Base-by-base conservation (phyloP, 2,888 invertebrate genomes). In the Zeuzera pyrina region DNA sequence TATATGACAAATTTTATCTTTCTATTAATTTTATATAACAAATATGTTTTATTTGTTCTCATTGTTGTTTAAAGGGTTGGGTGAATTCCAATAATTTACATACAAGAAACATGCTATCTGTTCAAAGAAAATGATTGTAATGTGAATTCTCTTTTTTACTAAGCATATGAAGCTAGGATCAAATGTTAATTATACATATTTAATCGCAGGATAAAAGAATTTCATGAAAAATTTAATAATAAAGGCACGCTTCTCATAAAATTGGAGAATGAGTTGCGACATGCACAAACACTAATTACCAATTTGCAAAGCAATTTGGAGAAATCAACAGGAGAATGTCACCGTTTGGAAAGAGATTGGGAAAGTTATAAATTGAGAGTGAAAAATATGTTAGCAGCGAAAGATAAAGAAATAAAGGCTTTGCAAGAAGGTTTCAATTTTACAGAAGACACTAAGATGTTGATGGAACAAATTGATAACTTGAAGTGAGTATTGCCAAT, bases 321-420 rank as follows among this genome's bases (percentile, higher is more conserved):
- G 6, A 76, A 66, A 34, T 52, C 62, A 0, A 59, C 48, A 0
- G 52, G 40, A 1, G 83, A 83, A 43, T 77, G 76, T 38, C 51
- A 45, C 13, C 52, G 71, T 3, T 39, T 79, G 7, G 78, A 83
- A 39, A 69, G 48, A 27, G 83, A 83, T 25, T 83, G 83, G 81
- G 76, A 77, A 36, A 49, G 71, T 0, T 83, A 83, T 22, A 83
- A 81, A 44, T 38, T 73, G 16, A 55, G 83, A 35, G 83, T 83
- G 2, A 83, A 83, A 30, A 68, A 63, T 12, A 83, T 79, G 76
- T 46, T 83, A 10, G 42, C 42, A 8, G 50, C 66, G 8, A 83
- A 81, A 44, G 83, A 83, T 32, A 62, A 53, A 21, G 73, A 78
- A 36, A 73, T 83, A 6, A 70, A 68, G 34, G 41, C 57, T 1